Evolutionary conservation across 2,113 vertebrate genomes (phyloP).

Genomic region (Tychaedon coryphoeus): DNA sequence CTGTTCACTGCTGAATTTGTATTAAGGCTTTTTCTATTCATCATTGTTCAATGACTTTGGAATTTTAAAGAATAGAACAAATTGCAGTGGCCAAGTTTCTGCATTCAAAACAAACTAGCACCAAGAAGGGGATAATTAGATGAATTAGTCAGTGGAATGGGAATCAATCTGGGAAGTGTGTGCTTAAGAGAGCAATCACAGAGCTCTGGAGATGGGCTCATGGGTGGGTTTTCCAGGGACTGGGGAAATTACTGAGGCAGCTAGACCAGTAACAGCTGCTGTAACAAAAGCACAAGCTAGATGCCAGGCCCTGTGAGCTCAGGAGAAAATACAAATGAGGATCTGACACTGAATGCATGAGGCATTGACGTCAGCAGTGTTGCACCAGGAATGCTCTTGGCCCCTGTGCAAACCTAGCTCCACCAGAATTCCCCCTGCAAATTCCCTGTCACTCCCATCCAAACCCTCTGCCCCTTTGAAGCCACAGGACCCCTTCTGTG

Average conservation of each 20-base stretch:
- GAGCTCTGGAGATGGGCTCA: neutral
- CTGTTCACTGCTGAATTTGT: neutral
- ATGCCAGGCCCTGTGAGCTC: neutral
- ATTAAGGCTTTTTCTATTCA: neutral
- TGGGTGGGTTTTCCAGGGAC: conserved; percentile 8
- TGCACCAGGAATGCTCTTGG: neutral
- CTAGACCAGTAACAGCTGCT: conserved; percentile 56
- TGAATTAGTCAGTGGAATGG: conserved; percentile 22
- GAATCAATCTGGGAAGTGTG: conserved; percentile 8
- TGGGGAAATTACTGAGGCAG: neutral
- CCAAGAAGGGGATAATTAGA: conserved; percentile 56
- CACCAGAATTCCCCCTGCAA: neutral
- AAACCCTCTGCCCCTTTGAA: neutral
- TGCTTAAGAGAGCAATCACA: conserved; percentile 55
- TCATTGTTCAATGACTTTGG: neutral
- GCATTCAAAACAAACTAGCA: conserved; percentile 20
- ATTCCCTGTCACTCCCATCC: neutral
- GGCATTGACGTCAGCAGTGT: neutral
- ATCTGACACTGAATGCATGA: accelerated
- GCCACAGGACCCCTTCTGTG: accelerated
- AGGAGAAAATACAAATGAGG: neutral
- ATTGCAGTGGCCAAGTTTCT: conserved; percentile 5
- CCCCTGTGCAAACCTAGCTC: neutral
- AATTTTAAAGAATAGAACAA: conserved; percentile 38
- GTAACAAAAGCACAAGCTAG: conserved; percentile 30